These are phyloP conservation scores for Calameuta filiformis DNA, from an alignment of 2,888 invertebrate genomes.

Conservation along the genomic window DNA sequence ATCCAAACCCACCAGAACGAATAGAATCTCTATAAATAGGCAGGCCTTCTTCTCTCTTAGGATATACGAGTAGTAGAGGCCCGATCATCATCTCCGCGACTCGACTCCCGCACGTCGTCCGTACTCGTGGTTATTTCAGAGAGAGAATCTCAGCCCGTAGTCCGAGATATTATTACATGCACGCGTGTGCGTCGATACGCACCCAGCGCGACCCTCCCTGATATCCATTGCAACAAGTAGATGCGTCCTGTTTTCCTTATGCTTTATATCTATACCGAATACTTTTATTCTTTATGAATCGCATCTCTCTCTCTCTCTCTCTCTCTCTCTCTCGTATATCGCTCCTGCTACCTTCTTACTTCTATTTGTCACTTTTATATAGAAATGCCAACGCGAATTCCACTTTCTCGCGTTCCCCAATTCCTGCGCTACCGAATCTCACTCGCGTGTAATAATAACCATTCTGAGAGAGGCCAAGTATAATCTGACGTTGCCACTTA, in stretches of 20 bases:
- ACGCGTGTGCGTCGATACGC: slow-evolving; percentile 20
- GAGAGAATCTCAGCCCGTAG: slow-evolving; percentile 43
- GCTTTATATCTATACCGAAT: too few species aligned
- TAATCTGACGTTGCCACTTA: too few species aligned
- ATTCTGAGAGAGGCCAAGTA: too few species aligned
- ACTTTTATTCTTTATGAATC: too few species aligned
- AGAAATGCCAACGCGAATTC: slow-evolving; percentile 14
- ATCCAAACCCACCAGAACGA: slow-evolving; percentile 54
- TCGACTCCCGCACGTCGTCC: slow-evolving; percentile 24
- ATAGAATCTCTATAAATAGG: slow-evolving; percentile 59
- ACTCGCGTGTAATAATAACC: too few species aligned
- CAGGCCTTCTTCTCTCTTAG: slow-evolving; percentile 30
- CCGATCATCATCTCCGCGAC: slow-evolving; percentile 51
- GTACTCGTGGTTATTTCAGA: slow-evolving; percentile 54
- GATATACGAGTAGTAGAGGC: slow-evolving; percentile 26
- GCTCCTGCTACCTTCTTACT: not conserved
- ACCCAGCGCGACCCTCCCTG: not conserved
- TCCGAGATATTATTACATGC: slow-evolving; percentile 41
- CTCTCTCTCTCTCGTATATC: not conserved
- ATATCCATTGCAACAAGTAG: not conserved
- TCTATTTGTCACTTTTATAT: slow-evolving; percentile 21
- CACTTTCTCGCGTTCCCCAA: not conserved
- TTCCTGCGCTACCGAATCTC: too few species aligned
- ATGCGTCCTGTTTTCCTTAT: too few species aligned
- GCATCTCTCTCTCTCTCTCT: not conserved